Evolutionary conservation across 2,888 invertebrate species (phyloP), one percentile per base, ranked within the genome.

Genomic region (Balanococcus diminutus): DNA sequence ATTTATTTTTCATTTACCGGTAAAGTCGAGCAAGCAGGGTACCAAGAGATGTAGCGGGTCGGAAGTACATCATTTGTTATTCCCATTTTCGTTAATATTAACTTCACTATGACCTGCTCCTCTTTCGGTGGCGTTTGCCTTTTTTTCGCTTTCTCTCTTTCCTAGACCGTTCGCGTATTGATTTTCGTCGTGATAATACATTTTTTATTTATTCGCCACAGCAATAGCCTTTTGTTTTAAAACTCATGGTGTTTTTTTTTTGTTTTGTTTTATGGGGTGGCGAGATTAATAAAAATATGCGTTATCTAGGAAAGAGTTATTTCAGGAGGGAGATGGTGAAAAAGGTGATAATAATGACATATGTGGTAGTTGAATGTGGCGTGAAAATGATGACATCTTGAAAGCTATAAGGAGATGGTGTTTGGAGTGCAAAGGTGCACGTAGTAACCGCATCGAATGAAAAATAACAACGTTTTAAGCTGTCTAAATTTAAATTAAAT

Each of bases 1-100:
- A 82, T 82, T 82, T 82, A 82, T 82, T 82, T 82, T 82, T 82
- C 51, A 82, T 82, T 82, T 51, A 82, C 42, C 82, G 82, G 42
- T 31, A 51, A 82, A 42, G 82, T 82, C 25, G 51, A 82, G 19
- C 46, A 82, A 75, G 32, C 22, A 82, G 82, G 82, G 82, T 82
- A 51, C 19, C 19, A 82, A 9, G 46, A 51, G 82, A 28, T 82
- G 51, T 82, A 46, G 32, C 46, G 82, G 82, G 51, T 46, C 51
- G 82, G 83, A 83, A 83, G 83, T 83, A 83, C 83, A 83, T 83
- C 83, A 83, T 83, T 83, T 83, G 56, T 83, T 83, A 83, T 83
- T 22, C 83, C 83, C 67, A 36, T 56, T 83, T 83, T 61, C 56
- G 56, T 51, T 83, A 67, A 83, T 83, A 67, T 61, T 67, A 61